Evolutionary conservation across 2,797 vertebrate genomes (phyloP), one percentile per base, ranked within the genome.

Genomic region (Pachyuromys duprasi): DNA sequence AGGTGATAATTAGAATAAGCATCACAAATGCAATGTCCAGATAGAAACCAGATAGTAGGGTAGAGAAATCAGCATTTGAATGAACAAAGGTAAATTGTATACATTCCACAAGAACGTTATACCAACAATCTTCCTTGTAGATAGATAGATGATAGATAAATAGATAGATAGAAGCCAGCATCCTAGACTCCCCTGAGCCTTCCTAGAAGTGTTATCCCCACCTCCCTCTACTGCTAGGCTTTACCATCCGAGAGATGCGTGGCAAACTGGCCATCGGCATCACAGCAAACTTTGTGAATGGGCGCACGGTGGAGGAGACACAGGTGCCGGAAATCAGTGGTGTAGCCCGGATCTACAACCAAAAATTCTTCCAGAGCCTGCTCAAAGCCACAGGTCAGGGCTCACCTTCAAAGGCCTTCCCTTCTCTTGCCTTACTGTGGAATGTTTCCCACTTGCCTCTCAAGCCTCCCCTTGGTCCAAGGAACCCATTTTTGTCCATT

Each of bases 321-420:
- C 99, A 99, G 83, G 99, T 99, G 75, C 98, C 98, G 0, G 99
- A 99, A 98, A 99, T 99, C 98, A 99, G 99, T 0, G 99, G 99
- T 0, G 99, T 99, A 69, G 99, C 99, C 0, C 99, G 99, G 1
- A 99, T 99, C 98, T 99, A 99, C 98, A 99, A 99, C 98, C 99
- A 99, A 98, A 99, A 99, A 82, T 99, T 99, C 98, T 99, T 99
- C 98, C 99, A 99, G 82, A 98, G 99, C 14, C 99, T 99, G 83
- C 99, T 98, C 90, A 99, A 98, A 57, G 98, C 99, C 97, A 99
- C 99, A 0, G 99, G 99, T 99, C 78, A 18, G 98, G 87, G 83
- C 39, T 3, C n/a, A 6, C 8, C n/a, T 13, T 79, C 57, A 1
- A 33, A 42, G 69, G 31, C 24, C 31, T 31, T 62, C 17, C 49